Percentiles rank a stretch among this genome's conserved stretches.
These are phyloP conservation scores for Eubasilissa splendida DNA, from an alignment of 2,888 invertebrate species.

Conservation along the genomic window DNA sequence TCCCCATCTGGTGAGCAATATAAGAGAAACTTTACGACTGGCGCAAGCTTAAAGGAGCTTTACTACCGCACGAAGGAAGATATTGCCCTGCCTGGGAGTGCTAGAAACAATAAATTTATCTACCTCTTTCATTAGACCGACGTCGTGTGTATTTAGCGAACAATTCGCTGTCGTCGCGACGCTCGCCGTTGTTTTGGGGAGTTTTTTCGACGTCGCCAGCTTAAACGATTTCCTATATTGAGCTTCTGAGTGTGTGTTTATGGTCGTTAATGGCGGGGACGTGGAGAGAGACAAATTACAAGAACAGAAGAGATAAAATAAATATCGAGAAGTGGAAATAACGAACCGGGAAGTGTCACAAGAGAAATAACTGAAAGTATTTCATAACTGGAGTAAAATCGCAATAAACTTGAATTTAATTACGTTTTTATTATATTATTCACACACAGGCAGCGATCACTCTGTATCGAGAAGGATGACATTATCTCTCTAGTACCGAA, in stretches of 20 bases:
- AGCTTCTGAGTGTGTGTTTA: background rate
- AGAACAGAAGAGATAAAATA: too few species aligned
- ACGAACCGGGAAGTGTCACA: too few species aligned
- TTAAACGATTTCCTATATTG: slow-evolving; percentile 12
- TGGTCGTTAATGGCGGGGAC: background rate
- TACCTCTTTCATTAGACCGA: slow-evolving; percentile 27
- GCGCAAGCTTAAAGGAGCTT: slow-evolving; percentile 10
- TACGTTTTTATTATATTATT: too few species aligned
- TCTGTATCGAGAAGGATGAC: too few species aligned
- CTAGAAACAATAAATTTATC: slow-evolving; percentile 27
- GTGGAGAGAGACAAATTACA: background rate
- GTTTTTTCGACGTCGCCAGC: slow-evolving; percentile 1
- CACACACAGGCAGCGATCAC: too few species aligned
- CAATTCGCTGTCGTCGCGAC: slow-evolving; percentile 25
- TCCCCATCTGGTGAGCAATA: slow-evolving; percentile 5
- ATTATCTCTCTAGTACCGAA: too few species aligned
- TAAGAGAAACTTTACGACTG: slow-evolving; percentile 21
- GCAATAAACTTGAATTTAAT: too few species aligned
- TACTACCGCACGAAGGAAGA: slow-evolving; percentile 1
- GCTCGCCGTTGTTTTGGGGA: slow-evolving; percentile 12
- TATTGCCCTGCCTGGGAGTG: slow-evolving; percentile 10
- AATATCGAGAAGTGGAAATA: too few species aligned
- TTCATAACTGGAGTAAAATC: too few species aligned
- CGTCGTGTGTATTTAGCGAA: slow-evolving; percentile 26
- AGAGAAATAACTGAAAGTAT: too few species aligned